phyloP scores from a whole-genome alignment of 2,113 vertebrate genomes.

The Pseudorectes ferrugineus region DNA sequence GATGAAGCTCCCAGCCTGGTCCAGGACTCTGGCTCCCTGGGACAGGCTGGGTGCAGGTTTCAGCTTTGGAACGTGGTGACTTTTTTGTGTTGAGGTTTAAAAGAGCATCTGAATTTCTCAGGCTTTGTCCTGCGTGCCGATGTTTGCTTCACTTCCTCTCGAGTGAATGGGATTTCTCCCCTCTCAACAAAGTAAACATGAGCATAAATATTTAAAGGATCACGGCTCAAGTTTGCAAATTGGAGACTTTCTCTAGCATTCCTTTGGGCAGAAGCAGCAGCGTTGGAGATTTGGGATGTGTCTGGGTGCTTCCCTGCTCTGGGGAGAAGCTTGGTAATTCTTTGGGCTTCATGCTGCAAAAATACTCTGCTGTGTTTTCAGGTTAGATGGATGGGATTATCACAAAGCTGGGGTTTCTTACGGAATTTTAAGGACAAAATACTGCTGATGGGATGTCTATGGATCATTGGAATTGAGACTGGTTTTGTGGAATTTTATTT shows the following conservation, averaged over 20 bases:
- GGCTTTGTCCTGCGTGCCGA: background rate
- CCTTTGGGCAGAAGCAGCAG: background rate
- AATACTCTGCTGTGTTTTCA: rapidly evolving
- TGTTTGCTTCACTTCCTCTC: background rate
- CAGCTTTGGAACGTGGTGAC: background rate
- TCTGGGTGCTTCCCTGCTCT: background rate
- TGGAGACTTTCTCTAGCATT: conserved; percentile 5
- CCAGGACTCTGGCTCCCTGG: background rate
- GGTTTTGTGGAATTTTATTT: background rate
- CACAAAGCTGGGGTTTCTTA: background rate
- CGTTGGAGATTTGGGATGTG: rapidly evolving
- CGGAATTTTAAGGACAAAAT: background rate
- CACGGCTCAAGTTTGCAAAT: background rate
- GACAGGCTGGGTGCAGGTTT: background rate
- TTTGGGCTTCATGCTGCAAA: background rate
- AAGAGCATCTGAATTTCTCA: background rate
- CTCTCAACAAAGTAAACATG: background rate
- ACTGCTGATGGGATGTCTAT: background rate
- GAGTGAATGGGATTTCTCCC: background rate
- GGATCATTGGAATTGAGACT: background rate
- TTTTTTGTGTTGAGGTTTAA: background rate
- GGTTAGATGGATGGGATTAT: background rate
- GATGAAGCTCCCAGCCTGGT: background rate
- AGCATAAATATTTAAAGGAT: conserved; percentile 36
- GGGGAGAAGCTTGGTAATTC: background rate